These are phyloP conservation scores for Baccha elongata DNA, from an alignment of 2,888 invertebrate genomes.

Conservation along the genomic window DNA sequence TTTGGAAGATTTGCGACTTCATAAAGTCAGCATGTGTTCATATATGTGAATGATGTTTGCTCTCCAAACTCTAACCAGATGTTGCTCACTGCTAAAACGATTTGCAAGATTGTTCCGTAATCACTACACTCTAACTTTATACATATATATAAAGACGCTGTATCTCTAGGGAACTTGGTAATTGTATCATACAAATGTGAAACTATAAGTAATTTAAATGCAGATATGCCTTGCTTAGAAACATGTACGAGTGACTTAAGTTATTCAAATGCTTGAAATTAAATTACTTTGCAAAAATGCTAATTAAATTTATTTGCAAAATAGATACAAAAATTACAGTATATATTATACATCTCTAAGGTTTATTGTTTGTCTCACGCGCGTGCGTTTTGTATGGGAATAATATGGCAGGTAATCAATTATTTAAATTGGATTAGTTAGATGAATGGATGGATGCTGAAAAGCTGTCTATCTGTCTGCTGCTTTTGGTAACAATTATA, in stretches of 20 bases:
- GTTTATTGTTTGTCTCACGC: constrained; percentile 35
- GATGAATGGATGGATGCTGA: constrained; percentile 18
- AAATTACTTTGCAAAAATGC: constrained; percentile 41
- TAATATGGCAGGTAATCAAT: constrained; percentile 50
- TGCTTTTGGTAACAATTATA: neutral
- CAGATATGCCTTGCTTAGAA: constrained; percentile 37
- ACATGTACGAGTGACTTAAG: constrained; percentile 16
- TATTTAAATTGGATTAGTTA: constrained; percentile 66
- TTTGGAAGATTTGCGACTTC: constrained; percentile 53
- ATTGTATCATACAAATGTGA: constrained; percentile 35
- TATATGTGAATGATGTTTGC: constrained; percentile 38
- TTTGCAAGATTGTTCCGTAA: constrained; percentile 69
- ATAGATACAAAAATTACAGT: constrained; percentile 1
- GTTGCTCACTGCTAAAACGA: constrained; percentile 68
- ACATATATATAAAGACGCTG: neutral
- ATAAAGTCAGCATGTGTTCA: constrained; percentile 20
- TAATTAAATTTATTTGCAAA: constrained; percentile 50
- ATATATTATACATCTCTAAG: constrained; percentile 18
- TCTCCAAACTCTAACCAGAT: constrained; percentile 46
- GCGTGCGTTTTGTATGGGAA: constrained; percentile 50
- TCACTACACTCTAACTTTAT: constrained; percentile 4
- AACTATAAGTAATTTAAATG: constrained; percentile 52
- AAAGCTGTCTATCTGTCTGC: constrained; percentile 17
- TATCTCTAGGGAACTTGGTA: constrained; percentile 48
- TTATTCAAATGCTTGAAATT: constrained; percentile 42